Percentiles rank a stretch among this genome's conserved stretches.
Evolutionary conservation across 2,888 invertebrate species (phyloP).

Genomic region (Crocallis elinguaria): DNA sequence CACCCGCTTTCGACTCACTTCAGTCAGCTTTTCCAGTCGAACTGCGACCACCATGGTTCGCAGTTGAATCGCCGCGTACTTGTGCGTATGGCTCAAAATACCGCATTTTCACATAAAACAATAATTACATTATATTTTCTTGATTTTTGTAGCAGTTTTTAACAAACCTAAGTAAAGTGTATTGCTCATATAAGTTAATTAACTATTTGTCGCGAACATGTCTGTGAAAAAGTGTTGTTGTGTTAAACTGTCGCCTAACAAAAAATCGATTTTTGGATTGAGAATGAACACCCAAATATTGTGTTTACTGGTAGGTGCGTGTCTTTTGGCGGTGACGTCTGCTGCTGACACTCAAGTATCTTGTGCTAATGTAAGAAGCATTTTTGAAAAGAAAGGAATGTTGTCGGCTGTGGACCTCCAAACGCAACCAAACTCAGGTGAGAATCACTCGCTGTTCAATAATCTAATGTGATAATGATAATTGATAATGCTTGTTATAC

Average conservation of each 20-base stretch:
- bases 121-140: constrained; percentile 40
- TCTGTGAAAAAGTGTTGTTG: constrained; percentile 81
- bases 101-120: constrained; percentile 46
- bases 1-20: constrained; percentile 59
- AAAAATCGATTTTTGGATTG: constrained; percentile 83
- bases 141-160: constrained; percentile 61
- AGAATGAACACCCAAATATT: constrained; percentile 77
- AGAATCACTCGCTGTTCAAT: constrained; percentile 62
- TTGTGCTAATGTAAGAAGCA: constrained; percentile 80
- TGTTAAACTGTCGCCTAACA: constrained; percentile 79
- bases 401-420: constrained; percentile 76
- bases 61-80: constrained; percentile 64
- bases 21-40: constrained; percentile 60
- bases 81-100: constrained; percentile 55
- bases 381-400: constrained; percentile 81
- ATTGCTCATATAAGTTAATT: constrained; percentile 47
- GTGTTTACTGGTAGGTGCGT: constrained; percentile 73
- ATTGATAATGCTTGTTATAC: constrained; percentile 55
- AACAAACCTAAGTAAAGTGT: no score
- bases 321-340: constrained; percentile 63
- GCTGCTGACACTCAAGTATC: constrained; percentile 70
- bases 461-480: constrained; percentile 60
- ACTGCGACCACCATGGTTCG: constrained; percentile 78
- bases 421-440: constrained; percentile 82
- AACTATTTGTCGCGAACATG: constrained; percentile 60